Evolutionary conservation across 2,888 invertebrate species (phyloP).

Genomic region (Nemoura dubitans): DNA sequence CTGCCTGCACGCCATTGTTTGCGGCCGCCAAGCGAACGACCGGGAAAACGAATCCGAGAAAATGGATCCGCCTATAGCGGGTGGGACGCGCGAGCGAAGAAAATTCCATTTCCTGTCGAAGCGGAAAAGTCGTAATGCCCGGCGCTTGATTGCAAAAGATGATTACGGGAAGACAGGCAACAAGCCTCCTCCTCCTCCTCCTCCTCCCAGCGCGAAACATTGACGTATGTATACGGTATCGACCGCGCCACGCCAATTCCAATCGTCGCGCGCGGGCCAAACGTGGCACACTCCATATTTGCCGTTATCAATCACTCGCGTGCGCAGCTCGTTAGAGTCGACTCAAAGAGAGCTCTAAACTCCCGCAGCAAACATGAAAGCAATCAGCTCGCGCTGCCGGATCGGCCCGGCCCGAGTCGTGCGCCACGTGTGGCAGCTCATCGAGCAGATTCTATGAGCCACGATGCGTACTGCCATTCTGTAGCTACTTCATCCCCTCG

Average conservation of each 20-base stretch:
- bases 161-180: neutral
- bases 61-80: neutral
- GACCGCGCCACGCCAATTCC: neutral
- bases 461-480: neutral
- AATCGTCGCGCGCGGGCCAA: neutral
- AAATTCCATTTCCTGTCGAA: neutral
- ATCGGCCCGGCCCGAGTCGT: neutral
- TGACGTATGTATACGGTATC: neutral
- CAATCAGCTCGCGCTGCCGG: neutral
- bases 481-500: no score
- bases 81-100: neutral
- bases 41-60: neutral
- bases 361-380: neutral
- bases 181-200: neutral
- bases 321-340: neutral
- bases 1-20: neutral
- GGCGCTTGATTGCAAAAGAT: neutral
- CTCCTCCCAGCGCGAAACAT: no score
- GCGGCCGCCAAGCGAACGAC: no score
- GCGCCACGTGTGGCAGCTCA: neutral
- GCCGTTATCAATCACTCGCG: neutral
- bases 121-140: neutral
- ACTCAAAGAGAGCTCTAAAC: neutral
- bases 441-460: neutral
- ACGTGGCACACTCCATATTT: neutral